Evolutionary conservation across 2,113 vertebrate genomes (phyloP).

Genomic region (Clarias macrocephalus): DNA sequence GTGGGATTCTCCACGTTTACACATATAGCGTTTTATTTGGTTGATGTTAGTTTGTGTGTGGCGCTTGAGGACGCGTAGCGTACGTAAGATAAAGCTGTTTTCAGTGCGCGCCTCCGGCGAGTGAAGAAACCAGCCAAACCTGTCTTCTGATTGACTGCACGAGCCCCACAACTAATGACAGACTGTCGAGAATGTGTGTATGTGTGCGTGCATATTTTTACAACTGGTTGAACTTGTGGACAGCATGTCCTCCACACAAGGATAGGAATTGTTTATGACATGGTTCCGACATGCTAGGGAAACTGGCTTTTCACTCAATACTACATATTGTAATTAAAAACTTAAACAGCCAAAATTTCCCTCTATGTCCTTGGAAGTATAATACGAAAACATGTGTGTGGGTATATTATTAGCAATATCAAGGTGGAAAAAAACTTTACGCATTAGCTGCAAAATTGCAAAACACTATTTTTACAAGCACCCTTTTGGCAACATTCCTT

Average conservation of each 20-base stretch:
- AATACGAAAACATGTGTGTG: not conserved
- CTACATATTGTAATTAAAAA: not conserved
- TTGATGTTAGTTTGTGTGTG: not conserved
- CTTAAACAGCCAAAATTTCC: not conserved
- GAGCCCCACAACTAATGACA: conserved; percentile 14
- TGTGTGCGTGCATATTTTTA: not conserved
- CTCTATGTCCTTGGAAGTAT: not conserved
- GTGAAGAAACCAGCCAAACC: conserved; percentile 46
- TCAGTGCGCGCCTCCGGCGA: conserved; percentile 34
- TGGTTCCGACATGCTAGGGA: too few species aligned
- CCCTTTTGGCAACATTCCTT: not conserved
- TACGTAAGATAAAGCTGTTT: conserved; percentile 7
- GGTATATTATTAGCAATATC: not conserved
- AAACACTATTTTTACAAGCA: not conserved
- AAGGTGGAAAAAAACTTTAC: not conserved
- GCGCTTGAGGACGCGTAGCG: not conserved
- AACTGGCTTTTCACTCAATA: not conserved
- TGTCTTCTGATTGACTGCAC: conserved; percentile 35
- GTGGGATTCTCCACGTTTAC: not conserved
- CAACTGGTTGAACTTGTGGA: not conserved
- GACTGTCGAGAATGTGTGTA: not conserved
- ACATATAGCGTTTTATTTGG: not conserved
- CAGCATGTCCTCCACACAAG: not conserved
- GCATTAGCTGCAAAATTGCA: not conserved
- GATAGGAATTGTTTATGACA: not conserved